phyloP scores from a whole-genome alignment of 2,113 vertebrate genomes.

The Pelodiscus sinensis region DNA sequence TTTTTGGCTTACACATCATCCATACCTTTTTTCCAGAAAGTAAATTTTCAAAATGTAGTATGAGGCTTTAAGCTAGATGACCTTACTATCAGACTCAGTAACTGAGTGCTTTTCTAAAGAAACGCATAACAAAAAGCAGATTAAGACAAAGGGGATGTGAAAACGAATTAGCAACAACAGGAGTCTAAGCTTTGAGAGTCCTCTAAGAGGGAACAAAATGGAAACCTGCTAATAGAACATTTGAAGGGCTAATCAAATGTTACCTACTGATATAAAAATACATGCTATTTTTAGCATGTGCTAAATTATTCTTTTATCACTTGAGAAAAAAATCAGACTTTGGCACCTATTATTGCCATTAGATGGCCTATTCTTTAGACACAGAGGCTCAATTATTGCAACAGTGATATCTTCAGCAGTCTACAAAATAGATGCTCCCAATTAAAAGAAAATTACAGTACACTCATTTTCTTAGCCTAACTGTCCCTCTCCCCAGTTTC shows the following conservation, averaged over 20 bases:
- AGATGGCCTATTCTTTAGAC: slow-evolving; percentile 19
- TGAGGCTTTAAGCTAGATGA: not conserved
- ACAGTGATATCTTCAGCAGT: not conserved
- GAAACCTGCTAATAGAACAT: slow-evolving; percentile 4
- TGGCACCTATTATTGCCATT: slow-evolving; percentile 23
- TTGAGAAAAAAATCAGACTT: slow-evolving; percentile 5
- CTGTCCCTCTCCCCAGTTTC: not conserved
- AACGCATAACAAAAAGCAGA: not conserved
- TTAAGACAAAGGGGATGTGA: not conserved
- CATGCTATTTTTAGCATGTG: slow-evolving; percentile 1
- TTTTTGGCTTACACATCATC: too few species aligned
- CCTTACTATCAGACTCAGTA: not conserved
- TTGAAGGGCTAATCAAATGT: not conserved
- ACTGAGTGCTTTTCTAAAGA: not conserved
- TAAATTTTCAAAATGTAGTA: not conserved
- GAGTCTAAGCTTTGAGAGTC: not conserved
- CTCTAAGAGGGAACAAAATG: not conserved
- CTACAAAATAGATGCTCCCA: slow-evolving; percentile 35
- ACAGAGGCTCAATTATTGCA: slow-evolving; percentile 38
- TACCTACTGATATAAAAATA: slow-evolving; percentile 26
- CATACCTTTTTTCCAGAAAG: not conserved
- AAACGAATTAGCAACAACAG: not conserved
- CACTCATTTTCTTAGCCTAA: slow-evolving; percentile 41
- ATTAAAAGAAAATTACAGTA: slow-evolving; percentile 62
- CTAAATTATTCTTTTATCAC: slow-evolving; percentile 63